Conservation (phyloP, 2,888 invertebrate species). For the Polydrusus pterygomalis region DNA sequence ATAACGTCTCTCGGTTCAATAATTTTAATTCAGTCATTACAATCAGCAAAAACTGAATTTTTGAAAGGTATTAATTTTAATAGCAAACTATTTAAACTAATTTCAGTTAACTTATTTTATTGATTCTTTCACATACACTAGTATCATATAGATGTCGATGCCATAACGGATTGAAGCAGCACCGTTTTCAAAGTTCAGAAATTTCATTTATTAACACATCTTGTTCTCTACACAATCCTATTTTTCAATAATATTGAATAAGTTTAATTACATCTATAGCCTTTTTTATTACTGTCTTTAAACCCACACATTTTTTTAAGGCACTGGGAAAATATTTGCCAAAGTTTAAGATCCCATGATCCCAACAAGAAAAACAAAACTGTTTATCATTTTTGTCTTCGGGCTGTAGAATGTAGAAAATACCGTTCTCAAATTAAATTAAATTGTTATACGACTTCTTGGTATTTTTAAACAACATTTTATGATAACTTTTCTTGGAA, state of each 20-base stretch:
- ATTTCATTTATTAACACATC: too few species aligned
- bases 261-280: background rate
- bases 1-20: background rate
- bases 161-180: too few species aligned
- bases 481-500: background rate
- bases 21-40: too few species aligned
- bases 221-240: too few species aligned
- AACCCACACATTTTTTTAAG: background rate
- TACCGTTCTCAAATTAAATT: background rate
- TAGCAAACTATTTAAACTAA: too few species aligned
- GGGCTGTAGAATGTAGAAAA: conserved; percentile 1
- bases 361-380: background rate
- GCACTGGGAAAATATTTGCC: background rate
- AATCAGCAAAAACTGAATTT: too few species aligned
- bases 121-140: too few species aligned
- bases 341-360: background rate
- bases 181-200: too few species aligned
- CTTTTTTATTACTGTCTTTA: background rate
- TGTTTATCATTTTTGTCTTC: background rate
- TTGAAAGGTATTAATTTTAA: too few species aligned
- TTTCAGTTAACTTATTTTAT: too few species aligned
- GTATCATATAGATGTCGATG: too few species aligned
- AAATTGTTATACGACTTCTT: background rate
- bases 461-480: background rate
- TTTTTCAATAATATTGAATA: background rate